Conservation (phyloP, 2,797 vertebrate genomes). For the Gymnopithys bicolor region DNA sequence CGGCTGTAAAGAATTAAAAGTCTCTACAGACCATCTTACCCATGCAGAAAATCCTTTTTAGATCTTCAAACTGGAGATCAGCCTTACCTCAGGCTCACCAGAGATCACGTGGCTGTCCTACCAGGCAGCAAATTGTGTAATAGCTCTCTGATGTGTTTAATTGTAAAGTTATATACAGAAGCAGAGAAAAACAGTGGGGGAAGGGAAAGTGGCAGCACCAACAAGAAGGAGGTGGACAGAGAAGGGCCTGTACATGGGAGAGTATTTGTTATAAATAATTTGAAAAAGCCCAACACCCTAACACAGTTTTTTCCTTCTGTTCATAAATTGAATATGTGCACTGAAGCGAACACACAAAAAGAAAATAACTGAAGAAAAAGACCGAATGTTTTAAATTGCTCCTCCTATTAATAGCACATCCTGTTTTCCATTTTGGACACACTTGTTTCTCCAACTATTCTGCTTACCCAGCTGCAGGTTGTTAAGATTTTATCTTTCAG, state of each 20-base stretch:
- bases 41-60: background rate
- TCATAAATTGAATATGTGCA: background rate
- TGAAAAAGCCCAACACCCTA: accelerated
- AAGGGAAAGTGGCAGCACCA: background rate
- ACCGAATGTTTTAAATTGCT: background rate
- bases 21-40: background rate
- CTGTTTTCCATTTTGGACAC: constrained; percentile 14
- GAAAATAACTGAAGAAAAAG: background rate
- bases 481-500: constrained; percentile 28
- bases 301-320: background rate
- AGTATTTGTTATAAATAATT: background rate
- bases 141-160: background rate
- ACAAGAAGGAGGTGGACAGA: background rate
- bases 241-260: accelerated
- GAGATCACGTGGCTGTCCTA: background rate
- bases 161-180: background rate
- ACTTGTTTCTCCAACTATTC: constrained; percentile 1
- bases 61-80: background rate
- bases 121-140: background rate
- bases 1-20: background rate
- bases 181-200: background rate
- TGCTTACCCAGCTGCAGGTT: constrained; percentile 44
- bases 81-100: background rate
- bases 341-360: background rate
- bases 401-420: constrained; percentile 14